phyloP scores from a whole-genome alignment of 2,797 vertebrate genomes.

The Hydrocynus forskahlii region DNA sequence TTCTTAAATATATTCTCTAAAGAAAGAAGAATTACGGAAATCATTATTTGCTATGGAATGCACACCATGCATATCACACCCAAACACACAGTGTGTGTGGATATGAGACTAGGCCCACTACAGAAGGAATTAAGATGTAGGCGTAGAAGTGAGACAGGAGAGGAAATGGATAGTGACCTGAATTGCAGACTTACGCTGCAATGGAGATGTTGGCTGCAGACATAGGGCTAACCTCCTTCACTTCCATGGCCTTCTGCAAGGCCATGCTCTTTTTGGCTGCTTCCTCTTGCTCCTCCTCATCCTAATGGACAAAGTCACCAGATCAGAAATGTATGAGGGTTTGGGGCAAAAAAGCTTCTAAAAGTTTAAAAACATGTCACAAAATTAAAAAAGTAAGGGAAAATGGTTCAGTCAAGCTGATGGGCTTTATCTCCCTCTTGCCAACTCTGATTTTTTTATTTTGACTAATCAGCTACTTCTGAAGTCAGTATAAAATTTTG shows the following conservation, averaged over 20 bases:
- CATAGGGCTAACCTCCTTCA: conserved; percentile 97
- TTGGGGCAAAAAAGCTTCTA: background rate
- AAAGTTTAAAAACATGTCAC: background rate
- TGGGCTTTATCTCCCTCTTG: too few species aligned
- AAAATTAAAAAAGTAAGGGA: too few species aligned
- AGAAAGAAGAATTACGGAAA: background rate
- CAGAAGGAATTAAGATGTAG: background rate
- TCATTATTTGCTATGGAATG: background rate
- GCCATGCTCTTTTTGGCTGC: conserved; percentile 97
- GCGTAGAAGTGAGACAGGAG: background rate
- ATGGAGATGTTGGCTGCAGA: conserved; percentile 96
- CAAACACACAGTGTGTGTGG: background rate
- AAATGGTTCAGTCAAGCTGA: too few species aligned
- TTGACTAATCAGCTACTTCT: too few species aligned
- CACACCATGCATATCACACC: background rate
- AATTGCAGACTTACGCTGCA: conserved; percentile 85
- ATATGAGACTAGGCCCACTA: background rate
- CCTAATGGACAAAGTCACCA: conserved; percentile 75
- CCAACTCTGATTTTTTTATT: too few species aligned
- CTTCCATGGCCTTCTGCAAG: conserved; percentile 95
- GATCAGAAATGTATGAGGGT: background rate
- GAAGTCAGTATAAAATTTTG: too few species aligned
- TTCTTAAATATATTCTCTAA: too few species aligned
- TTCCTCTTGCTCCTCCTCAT: conserved; percentile 97
- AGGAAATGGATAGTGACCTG: background rate